A percentile compares a stretch with the other conserved stretches of the same genome.
Evolutionary conservation across 1,140 invertebrate genomes (phyloP).

Genomic region (Nebria ingens): DNA sequence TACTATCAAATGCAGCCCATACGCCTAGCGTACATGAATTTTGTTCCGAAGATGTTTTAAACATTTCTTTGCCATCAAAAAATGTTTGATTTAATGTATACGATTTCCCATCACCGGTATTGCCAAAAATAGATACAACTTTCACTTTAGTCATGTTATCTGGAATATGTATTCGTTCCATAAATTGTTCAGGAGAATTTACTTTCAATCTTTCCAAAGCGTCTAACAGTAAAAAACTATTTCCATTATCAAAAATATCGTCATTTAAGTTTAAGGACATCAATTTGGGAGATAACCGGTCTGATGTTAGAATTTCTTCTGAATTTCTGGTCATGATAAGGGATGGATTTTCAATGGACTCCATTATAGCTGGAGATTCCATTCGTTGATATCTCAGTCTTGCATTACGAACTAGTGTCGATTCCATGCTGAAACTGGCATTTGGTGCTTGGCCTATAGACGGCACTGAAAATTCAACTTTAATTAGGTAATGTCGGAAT

Average conservation of each 20-base stretch:
- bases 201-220: neutral
- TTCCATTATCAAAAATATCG: neutral
- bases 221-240: conserved; percentile 5
- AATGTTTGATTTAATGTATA: conserved; percentile 73
- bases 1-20: conserved; percentile 64
- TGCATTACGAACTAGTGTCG: neutral
- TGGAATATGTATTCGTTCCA: neutral
- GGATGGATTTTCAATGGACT: neutral
- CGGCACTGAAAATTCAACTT: neutral
- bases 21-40: conserved; percentile 69
- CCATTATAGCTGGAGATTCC: neutral
- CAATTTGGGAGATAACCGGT: neutral
- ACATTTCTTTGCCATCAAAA: conserved; percentile 64
- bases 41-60: conserved; percentile 61
- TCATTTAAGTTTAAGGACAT: conserved; percentile 4
- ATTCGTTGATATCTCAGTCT: neutral
- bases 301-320: neutral
- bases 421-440: neutral
- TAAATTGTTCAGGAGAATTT: neutral
- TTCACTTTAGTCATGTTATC: conserved; percentile 47
- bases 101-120: conserved; percentile 79
- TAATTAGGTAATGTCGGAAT: too few species aligned
- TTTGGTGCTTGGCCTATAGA: neutral
- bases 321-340: neutral
- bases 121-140: conserved; percentile 81